Base-by-base conservation (phyloP, 2,888 invertebrate genomes). In the Tridacna crocea region DNA sequence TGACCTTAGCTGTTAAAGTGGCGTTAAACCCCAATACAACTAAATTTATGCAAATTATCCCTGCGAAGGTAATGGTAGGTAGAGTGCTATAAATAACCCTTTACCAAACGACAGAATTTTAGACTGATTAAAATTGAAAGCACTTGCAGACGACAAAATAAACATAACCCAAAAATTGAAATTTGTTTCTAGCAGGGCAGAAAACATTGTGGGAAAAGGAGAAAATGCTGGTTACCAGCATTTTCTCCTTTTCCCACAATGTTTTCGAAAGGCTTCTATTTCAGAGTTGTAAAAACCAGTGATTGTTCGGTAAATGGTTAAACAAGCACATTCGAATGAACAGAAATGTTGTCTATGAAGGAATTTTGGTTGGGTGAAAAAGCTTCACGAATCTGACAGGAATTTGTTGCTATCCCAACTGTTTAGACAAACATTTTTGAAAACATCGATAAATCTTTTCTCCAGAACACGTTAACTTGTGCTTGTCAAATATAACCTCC, bases 401-500 rank as follows among this genome's bases (percentile, higher is more conserved):
- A 55, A 55, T 6, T 19, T n/a, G 55, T 55, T 55, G 4, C n/a
- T 55, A 2, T n/a, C 2, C 19, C n/a, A 55, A 55, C 24, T 63
- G 15, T 63, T 27, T 63, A 63, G 63, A 27, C 19, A 63, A 63
- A 63, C 63, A 63, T 24, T 63, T 63, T 63, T 63, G 26, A 63
- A 63, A 63, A 63, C 26, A 63, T 63, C 63, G 26, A 63, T 63
- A 63, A 63, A 63, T 63, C 63, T 22, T 11, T 63, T 63, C 15
- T 63, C 63, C 27, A 22, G 63, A 63, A 10, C 63, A 55, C 19
- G 3, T 8, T 36, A 36, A 36, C 36, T 55, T 55, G 55, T 55
- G 17, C 55, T 55, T n/a, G 19, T 19, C 19, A 55, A 55, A 19
- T 55, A 2, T 19, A n/a, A 17, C n/a, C 17, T 19, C 17, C n/a